These are phyloP conservation scores for Scaptomyza tumidula DNA, from an alignment of 2,888 invertebrate species.

Conservation along the genomic window DNA sequence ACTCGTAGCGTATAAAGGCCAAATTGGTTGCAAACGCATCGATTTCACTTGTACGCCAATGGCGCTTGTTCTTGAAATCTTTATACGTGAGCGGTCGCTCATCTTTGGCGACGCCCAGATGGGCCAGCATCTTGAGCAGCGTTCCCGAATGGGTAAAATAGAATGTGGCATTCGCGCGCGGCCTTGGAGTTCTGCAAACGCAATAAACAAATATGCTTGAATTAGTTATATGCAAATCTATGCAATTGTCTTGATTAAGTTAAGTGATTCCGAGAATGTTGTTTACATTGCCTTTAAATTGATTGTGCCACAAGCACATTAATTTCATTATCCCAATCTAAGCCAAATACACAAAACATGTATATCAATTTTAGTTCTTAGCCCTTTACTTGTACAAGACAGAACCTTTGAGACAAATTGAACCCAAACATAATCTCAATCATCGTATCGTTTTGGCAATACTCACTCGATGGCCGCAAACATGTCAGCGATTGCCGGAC, in stretches of 20 bases:
- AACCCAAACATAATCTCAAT: too few relatives aligned
- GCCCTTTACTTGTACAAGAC: too few relatives aligned
- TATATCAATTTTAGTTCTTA: too few relatives aligned
- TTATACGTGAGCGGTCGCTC: constrained; percentile 86
- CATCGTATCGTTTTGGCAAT: too few relatives aligned
- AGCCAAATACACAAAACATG: too few relatives aligned
- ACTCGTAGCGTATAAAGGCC: constrained; percentile 91
- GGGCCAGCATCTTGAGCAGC: constrained; percentile 90
- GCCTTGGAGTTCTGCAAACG: constrained; percentile 14
- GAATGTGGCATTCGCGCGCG: constrained; percentile 85
- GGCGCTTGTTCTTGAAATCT: constrained; percentile 84
- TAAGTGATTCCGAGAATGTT: too few relatives aligned
- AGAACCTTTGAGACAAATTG: too few relatives aligned
- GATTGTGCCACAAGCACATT: too few relatives aligned
- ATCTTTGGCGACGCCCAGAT: constrained; percentile 90
- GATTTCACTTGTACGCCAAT: constrained; percentile 88
- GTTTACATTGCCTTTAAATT: too few relatives aligned
- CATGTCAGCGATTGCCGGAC: constrained; percentile 89
- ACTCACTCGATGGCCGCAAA: constrained; percentile 89
- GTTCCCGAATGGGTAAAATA: constrained; percentile 94
- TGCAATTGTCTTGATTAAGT: too few relatives aligned
- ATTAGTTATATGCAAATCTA: too few relatives aligned
- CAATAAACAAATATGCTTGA: neutral
- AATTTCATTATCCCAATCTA: too few relatives aligned
- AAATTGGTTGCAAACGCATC: constrained; percentile 93